Evolutionary conservation across 2,797 vertebrate species (phyloP), one percentile per base, ranked within the genome.

Genomic region (Heterohyrax brucei): DNA sequence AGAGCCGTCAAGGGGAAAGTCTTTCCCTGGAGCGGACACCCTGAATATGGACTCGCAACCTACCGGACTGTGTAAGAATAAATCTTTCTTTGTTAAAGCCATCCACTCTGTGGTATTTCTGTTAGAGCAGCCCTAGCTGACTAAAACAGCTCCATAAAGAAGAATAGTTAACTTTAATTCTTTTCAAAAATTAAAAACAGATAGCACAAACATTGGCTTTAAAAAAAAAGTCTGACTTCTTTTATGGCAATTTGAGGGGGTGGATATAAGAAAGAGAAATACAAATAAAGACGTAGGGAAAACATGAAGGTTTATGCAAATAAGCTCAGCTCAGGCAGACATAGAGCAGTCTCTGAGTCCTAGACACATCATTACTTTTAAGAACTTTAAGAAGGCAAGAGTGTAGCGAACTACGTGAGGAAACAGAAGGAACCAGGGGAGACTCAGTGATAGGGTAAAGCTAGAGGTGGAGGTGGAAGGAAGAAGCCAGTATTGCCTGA

Each of bases 181-280:
- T 68, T 93, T 70, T 83, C 56, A 30, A 91, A 84, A 84, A 75
- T 73, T 59, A 78, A 92, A 92, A 84, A 83, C 14, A 80, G 83
- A 19, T 22, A 76, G 70, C 13, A 1, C 44, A 56, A 66, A 48
- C n/a, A 7, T 2, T 50, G 53, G 16, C 46, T 80, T 93, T 44
- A 50, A 91, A 78, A 10, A 14, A 50, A 18, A 78, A 61, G 61
- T 39, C 66, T 5, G 10, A 19, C 44, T 78, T 82, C 24, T 21
- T 92, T 85, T 59, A 50, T 19, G 64, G 80, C 80, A 89, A 10
- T 16, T 14, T 48, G 64, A 78, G n/a, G 10, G 10, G 48, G 12
- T 66, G 1, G 2, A 44, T 59, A 61, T 78, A 61, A n/a, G 39
- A 70, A 53, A 95, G 78, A 21, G 46, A 81, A 73, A 72, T 5